Evolutionary conservation across 2,888 invertebrate genomes (phyloP).

Genomic region (Ametastegia equiseti): DNA sequence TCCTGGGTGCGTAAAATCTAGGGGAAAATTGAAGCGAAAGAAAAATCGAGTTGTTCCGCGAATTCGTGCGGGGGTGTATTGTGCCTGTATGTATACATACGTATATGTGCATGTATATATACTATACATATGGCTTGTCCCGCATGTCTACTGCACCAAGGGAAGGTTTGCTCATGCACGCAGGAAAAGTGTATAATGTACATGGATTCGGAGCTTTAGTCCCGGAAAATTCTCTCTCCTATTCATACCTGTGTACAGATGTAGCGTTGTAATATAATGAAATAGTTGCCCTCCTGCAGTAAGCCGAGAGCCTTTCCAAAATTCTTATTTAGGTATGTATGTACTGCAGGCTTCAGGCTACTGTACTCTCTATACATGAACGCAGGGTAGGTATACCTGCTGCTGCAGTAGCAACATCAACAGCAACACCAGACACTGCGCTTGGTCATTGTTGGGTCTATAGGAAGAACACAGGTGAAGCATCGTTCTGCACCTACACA

Average conservation of each 20-base stretch:
- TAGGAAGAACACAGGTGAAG: conserved; percentile 29
- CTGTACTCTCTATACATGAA: not conserved
- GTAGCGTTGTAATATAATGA: not conserved
- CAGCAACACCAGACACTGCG: not conserved
- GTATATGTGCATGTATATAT: not conserved
- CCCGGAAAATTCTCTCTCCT: not conserved
- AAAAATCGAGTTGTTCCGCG: not conserved
- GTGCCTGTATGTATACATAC: not conserved
- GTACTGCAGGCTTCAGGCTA: not conserved
- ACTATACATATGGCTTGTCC: too few relatives aligned
- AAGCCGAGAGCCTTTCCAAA: not conserved
- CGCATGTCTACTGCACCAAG: too few relatives aligned
- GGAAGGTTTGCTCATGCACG: too few relatives aligned
- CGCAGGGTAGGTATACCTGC: not conserved
- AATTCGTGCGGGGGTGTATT: not conserved
- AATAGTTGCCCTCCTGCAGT: too few relatives aligned
- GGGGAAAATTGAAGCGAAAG: not conserved
- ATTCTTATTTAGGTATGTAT: not conserved
- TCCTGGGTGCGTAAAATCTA: not conserved
- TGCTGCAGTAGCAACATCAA: conserved; percentile 1
- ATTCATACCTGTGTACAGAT: too few relatives aligned
- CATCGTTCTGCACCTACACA: too few relatives aligned
- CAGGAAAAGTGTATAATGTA: too few relatives aligned
- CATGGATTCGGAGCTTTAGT: not conserved
- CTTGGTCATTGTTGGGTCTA: conserved; percentile 16